Evolutionary conservation across 2,888 invertebrate species (phyloP).

Genomic region (Lydus trimaculatus): DNA sequence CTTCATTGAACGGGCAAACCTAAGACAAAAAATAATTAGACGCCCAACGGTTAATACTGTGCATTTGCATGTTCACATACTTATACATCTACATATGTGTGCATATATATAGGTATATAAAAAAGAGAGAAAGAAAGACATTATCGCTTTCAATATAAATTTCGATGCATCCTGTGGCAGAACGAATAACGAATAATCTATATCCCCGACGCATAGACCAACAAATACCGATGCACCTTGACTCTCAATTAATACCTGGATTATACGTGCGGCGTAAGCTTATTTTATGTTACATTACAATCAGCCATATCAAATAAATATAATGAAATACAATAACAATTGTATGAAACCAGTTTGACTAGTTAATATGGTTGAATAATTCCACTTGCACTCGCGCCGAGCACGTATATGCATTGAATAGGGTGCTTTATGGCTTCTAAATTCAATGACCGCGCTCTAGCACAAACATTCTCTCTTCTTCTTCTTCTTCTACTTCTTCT

Average conservation of each 20-base stretch:
- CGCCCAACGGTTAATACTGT: neutral
- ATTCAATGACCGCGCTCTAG: constrained; percentile 52
- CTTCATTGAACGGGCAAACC: too few species aligned
- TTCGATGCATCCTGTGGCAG: constrained; percentile 49
- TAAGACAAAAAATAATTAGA: neutral
- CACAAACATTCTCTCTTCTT: constrained; percentile 24
- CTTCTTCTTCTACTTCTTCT: neutral
- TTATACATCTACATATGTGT: neutral
- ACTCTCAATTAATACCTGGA: constrained; percentile 52
- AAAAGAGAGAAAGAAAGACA: constrained; percentile 20
- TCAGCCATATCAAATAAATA: constrained; percentile 41
- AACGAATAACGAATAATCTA: constrained; percentile 55
- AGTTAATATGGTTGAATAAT: constrained; percentile 36
- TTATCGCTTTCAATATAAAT: constrained; percentile 47
- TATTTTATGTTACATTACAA: constrained; percentile 53
- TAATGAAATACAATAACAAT: constrained; percentile 31
- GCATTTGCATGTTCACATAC: neutral
- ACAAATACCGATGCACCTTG: constrained; percentile 56
- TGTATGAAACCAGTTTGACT: constrained; percentile 25
- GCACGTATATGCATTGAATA: constrained; percentile 52
- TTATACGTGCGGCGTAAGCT: constrained; percentile 53
- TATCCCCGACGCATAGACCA: constrained; percentile 54
- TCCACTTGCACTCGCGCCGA: constrained; percentile 48
- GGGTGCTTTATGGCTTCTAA: constrained; percentile 55
- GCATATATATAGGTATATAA: too few species aligned